phyloP scores from a whole-genome alignment of 2,113 vertebrate species.

The Labrus mixtus region DNA sequence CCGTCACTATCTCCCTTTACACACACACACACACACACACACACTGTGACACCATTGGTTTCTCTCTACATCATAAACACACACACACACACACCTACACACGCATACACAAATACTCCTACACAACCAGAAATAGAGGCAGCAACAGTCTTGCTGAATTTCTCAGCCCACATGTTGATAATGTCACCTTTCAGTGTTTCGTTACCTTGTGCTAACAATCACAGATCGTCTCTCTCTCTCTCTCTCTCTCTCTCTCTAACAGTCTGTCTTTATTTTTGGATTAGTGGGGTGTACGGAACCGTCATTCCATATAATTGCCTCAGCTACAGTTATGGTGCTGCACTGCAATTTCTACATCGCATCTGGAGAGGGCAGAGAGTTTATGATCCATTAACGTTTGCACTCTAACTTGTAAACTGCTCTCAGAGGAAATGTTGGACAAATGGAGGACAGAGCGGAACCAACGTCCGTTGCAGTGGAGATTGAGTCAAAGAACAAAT shows the following conservation, averaged over 20 bases:
- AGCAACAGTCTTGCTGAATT: constrained; percentile 71
- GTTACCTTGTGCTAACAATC: constrained; percentile 78
- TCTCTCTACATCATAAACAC: constrained; percentile 31
- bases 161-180: constrained; percentile 78
- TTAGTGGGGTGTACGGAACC: constrained; percentile 60
- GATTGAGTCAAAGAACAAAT: background rate
- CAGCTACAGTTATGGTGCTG: constrained; percentile 41
- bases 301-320: constrained; percentile 67
- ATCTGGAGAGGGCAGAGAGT: constrained; percentile 46
- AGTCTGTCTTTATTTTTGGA: constrained; percentile 66
- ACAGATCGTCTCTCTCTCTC: constrained; percentile 50
- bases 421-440: constrained; percentile 40
- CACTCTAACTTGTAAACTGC: constrained; percentile 41
- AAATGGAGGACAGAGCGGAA: constrained; percentile 20
- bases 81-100: constrained; percentile 6
- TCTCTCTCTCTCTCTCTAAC: background rate
- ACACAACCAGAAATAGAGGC: constrained; percentile 79
- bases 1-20: constrained; percentile 31
- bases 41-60: constrained; percentile 31
- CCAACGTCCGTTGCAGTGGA: background rate
- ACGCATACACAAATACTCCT: constrained; percentile 60
- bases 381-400: constrained; percentile 40
- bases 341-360: constrained; percentile 42
- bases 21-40: background rate
- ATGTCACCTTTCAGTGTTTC: constrained; percentile 81